phyloP scores from a whole-genome alignment of 2,113 vertebrate genomes.

The Sula dactylatra region DNA sequence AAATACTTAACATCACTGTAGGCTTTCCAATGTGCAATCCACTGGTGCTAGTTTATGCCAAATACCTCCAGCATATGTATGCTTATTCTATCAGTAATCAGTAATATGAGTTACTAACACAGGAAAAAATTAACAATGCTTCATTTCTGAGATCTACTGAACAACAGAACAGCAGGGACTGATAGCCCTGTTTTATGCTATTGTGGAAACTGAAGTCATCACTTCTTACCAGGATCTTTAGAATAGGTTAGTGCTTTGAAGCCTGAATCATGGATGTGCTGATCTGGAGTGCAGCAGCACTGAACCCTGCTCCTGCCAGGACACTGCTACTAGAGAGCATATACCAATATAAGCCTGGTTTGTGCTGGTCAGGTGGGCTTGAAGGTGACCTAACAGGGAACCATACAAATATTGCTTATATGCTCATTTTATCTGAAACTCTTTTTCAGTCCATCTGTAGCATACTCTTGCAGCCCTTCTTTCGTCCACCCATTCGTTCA shows the following conservation, averaged over 20 bases:
- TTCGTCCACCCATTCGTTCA: background rate
- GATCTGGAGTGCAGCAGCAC: background rate
- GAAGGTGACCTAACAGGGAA: background rate
- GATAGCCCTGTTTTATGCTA: background rate
- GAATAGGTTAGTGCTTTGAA: background rate
- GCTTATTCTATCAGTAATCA: background rate
- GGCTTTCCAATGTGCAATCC: background rate
- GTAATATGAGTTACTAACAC: background rate
- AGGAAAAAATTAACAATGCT: background rate
- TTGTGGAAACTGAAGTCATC: background rate
- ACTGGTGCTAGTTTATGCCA: slow-evolving; percentile 10
- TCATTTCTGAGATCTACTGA: background rate
- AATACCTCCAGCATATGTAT: background rate
- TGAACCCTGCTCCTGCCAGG: background rate
- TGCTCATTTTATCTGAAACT: background rate
- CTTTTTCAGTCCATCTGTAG: background rate
- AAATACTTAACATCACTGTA: background rate
- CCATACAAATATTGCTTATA: background rate
- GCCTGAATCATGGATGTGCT: background rate
- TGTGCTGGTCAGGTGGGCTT: background rate
- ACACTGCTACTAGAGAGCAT: background rate
- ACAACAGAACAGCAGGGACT: background rate
- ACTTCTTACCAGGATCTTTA: background rate
- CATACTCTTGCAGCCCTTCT: background rate
- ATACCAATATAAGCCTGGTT: background rate